phyloP scores from a whole-genome alignment of 2,888 invertebrate species.

The Pterostichus madidus region DNA sequence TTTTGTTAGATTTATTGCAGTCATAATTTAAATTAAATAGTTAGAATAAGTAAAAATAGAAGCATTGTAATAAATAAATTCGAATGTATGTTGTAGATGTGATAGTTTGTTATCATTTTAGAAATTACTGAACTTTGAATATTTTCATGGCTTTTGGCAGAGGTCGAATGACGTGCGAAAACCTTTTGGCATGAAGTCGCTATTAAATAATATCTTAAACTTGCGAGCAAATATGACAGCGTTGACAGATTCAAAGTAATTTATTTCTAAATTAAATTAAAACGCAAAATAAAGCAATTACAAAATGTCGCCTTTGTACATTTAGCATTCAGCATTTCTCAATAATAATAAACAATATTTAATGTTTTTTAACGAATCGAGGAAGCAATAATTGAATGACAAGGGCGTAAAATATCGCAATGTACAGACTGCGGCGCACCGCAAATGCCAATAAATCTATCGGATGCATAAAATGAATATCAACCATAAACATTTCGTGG shows the following conservation, averaged over 20 bases:
- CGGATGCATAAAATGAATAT: conserved; percentile 10
- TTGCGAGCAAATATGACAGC: conserved; percentile 7
- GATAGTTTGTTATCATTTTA: conserved; percentile 4
- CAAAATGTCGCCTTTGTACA: not conserved
- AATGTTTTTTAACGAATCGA: no score
- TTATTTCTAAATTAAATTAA: not conserved
- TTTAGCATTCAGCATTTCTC: no score
- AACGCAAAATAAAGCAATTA: conserved; percentile 19
- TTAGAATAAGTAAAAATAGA: no score
- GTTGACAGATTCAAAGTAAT: conserved; percentile 17
- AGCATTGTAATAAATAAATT: not conserved
- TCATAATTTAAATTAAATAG: no score
- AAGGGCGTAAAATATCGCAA: no score
- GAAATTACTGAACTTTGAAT: conserved; percentile 30
- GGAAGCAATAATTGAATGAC: no score
- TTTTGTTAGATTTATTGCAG: no score
- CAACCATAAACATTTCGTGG: conserved; percentile 18
- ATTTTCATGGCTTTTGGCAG: conserved; percentile 46
- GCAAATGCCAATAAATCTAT: not conserved
- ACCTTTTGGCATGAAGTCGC: conserved; percentile 31
- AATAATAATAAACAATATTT: no score
- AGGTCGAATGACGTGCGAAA: conserved; percentile 40
- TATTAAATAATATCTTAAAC: conserved; percentile 37
- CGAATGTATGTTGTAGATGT: not conserved
- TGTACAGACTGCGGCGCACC: no score